These are phyloP conservation scores for Mormyrops boulengeri DNA, from an alignment of 2,797 vertebrate species.

Conservation along the genomic window DNA sequence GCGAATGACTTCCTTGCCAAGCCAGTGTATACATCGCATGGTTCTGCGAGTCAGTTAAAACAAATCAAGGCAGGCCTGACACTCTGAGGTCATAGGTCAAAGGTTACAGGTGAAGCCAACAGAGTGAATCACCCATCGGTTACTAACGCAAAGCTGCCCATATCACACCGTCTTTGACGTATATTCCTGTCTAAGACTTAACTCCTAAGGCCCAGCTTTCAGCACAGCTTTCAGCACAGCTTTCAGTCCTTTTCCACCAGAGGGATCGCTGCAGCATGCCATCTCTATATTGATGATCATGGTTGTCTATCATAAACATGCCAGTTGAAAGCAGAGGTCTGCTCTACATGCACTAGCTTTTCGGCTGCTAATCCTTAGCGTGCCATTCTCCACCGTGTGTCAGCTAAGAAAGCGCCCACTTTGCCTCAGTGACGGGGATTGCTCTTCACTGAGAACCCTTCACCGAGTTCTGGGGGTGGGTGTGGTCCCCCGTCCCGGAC, in stretches of 20 bases:
- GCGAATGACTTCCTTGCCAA: background rate
- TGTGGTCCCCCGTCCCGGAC: background rate
- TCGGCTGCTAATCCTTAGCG: background rate
- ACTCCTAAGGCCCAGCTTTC: background rate
- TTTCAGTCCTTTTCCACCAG: background rate
- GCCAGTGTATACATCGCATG: background rate
- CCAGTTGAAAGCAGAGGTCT: background rate
- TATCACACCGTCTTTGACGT: background rate
- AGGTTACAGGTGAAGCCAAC: background rate
- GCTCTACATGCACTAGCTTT: background rate
- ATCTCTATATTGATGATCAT: conserved; percentile 25
- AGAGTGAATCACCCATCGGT: background rate
- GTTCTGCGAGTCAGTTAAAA: background rate
- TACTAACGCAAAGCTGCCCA: background rate
- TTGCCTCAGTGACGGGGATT: background rate
- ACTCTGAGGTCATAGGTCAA: background rate
- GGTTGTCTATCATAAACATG: background rate
- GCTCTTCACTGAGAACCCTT: background rate
- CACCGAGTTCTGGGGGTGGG: conserved; percentile 16
- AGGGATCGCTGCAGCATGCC: conserved; percentile 3
- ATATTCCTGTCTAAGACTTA: background rate
- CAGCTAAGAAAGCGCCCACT: background rate
- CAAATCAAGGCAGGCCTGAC: background rate
- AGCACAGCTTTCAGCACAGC: background rate
- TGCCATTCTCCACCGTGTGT: background rate